phyloP scores from a whole-genome alignment of 2,113 vertebrate species.

The Perognathus longimembris region DNA sequence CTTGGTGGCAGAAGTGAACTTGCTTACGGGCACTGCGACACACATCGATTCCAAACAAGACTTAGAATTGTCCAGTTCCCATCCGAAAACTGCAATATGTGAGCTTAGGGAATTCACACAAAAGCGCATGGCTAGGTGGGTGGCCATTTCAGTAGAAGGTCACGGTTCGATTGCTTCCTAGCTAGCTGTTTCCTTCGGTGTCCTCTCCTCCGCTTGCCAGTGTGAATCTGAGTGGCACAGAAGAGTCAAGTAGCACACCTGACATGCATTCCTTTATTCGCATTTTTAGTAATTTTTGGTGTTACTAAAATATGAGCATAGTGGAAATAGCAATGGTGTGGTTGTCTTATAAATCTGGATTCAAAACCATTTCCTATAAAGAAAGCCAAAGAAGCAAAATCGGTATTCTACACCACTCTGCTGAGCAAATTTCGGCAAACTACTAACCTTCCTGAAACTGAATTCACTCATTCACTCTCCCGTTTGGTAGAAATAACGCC shows the following conservation, averaged over 20 bases:
- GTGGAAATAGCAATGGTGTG: background rate
- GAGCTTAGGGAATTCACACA: background rate
- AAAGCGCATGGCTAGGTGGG: background rate
- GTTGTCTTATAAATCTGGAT: background rate
- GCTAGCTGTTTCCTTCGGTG: background rate
- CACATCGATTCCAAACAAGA: background rate
- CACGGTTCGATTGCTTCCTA: background rate
- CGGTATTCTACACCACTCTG: background rate
- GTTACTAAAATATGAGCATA: background rate
- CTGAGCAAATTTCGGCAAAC: background rate
- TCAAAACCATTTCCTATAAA: slow-evolving; percentile 13
- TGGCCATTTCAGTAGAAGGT: background rate
- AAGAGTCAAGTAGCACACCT: background rate
- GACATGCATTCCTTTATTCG: background rate
- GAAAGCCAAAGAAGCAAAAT: background rate
- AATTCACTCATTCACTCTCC: background rate
- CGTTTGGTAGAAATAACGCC: background rate
- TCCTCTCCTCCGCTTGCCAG: background rate
- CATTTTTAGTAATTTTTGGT: background rate
- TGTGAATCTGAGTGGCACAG: background rate
- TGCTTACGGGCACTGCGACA: background rate
- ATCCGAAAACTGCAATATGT: background rate
- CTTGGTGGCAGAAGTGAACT: background rate
- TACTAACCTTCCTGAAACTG: background rate
- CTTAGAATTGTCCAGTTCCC: background rate